Evolutionary conservation across 2,888 invertebrate genomes (phyloP).

Genomic region (Protonemura montana): DNA sequence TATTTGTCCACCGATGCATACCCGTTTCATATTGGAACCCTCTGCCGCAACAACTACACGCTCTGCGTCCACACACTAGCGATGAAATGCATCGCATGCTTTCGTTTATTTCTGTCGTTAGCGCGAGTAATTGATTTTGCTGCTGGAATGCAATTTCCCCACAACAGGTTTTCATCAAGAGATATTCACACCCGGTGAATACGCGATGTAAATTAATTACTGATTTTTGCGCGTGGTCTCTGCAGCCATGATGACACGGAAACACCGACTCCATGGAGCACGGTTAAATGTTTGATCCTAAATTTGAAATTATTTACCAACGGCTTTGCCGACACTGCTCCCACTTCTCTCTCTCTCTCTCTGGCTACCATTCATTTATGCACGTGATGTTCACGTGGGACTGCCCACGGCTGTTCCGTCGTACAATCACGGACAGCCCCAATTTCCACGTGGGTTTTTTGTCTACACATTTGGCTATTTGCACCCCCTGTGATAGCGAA

Average conservation of each 20-base stretch:
- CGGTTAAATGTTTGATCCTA: neutral
- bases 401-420: neutral
- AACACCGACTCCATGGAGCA: neutral
- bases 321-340: neutral
- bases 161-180: conserved; percentile 1
- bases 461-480: neutral
- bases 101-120: neutral
- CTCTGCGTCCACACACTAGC: too few relatives aligned
- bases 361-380: neutral
- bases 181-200: neutral
- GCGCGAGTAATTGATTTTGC: neutral
- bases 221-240: neutral
- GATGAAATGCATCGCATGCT: neutral
- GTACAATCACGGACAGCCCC: neutral
- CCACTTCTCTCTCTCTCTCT: neutral
- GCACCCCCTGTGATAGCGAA: neutral
- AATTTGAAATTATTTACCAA: neutral
- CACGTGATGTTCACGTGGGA: neutral
- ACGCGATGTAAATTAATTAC: neutral
- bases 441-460: neutral
- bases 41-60: too few relatives aligned
- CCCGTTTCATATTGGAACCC: too few relatives aligned
- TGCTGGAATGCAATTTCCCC: neutral
- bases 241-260: neutral
- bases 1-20: too few relatives aligned